Base-by-base conservation (phyloP, 2,113 vertebrate genomes). In the Pangasianodon hypophthalmus region DNA sequence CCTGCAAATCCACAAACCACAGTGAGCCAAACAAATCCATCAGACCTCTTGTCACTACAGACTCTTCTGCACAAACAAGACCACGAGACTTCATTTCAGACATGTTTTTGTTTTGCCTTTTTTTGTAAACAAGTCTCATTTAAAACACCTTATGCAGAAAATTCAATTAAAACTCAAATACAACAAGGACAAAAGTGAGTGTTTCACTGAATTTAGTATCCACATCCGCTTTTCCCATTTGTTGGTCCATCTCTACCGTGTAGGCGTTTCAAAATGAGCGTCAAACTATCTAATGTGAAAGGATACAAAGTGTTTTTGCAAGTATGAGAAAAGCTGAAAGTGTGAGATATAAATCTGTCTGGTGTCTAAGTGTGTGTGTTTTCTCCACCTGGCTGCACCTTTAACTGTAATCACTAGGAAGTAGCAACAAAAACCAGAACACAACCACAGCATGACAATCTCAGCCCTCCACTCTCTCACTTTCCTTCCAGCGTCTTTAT, bases 381-480 rank as follows among this genome's bases (percentile, higher is more conserved):
- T 54, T 82, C 79, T 48, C 10, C 32, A 85, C 88, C 82, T 37
- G 44, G 3, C 14, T 50, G 21, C 46, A 75, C 26, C 8, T 85
- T 32, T 46, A 50, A 56, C 82, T 50, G 69, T 50, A 56, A 32
- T 75, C 88, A 71, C 62, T 26, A 75, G 80, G 48, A 71, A 71
- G 32, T 7, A 67, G 16, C 37, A 73, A 26, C 32, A 48, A 62
- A 69, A 77, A 85, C 29, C 37, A 41, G 8, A 73, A 54, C 19
- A n/a, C 21, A 26, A 77, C 69, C 69, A 77, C 67, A 89, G 29
- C 8, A 56, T 4, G 41, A 56, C 67, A 89, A 85, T 77, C 54
- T 44, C 81, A 60, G 67, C 13, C 18, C 37, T 26, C 50, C 32
- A 19, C 26, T 46, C 56, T 24, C 18, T 9, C 56, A 62, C 44